Conservation (phyloP, 2,113 vertebrate species). For the Bubo bubo region DNA sequence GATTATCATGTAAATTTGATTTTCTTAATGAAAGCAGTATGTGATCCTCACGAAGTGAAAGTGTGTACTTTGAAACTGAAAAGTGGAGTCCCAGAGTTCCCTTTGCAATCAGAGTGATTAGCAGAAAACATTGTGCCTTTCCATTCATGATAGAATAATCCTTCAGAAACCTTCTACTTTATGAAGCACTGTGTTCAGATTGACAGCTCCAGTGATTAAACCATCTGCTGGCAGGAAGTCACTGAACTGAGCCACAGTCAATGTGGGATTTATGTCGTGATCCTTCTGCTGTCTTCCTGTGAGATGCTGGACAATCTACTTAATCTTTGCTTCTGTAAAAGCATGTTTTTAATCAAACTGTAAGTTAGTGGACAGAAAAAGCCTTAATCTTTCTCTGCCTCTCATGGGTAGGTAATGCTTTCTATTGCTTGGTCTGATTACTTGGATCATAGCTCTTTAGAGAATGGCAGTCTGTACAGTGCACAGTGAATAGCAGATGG, state of each 20-base stretch:
- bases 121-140: neutral
- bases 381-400: neutral
- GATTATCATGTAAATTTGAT: neutral
- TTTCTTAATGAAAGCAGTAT: neutral
- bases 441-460: neutral
- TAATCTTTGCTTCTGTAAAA: slow-evolving; percentile 1
- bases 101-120: neutral
- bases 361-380: neutral
- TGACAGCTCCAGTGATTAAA: neutral
- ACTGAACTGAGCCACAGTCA: neutral
- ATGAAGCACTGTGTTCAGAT: neutral
- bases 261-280: neutral
- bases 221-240: neutral
- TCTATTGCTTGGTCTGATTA: neutral
- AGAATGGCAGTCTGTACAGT: neutral
- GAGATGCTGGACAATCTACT: neutral
- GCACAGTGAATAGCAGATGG: neutral
- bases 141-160: neutral
- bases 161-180: neutral
- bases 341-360: neutral
- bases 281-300: neutral
- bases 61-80: neutral
- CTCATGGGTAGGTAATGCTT: neutral
- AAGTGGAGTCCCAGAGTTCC: neutral
- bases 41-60: neutral